These are phyloP conservation scores for Samia ricini DNA, from an alignment of 1,140 invertebrate genomes.

Conservation along the genomic window DNA sequence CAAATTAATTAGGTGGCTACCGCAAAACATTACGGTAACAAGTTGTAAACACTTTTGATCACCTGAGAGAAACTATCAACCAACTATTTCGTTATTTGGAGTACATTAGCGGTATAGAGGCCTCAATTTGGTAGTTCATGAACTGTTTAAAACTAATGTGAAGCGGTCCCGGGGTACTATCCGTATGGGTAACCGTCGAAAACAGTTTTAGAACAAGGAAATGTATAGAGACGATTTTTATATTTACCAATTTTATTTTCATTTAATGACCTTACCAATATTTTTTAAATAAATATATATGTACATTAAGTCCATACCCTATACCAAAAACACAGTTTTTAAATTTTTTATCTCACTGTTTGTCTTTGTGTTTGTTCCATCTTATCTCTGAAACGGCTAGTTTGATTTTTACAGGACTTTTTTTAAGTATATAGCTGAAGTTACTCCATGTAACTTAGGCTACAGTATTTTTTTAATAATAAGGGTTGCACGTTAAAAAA, in stretches of 20 bases:
- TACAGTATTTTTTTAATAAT: too few relatives aligned
- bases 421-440: too few relatives aligned
- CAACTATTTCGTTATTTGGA: constrained; percentile 23
- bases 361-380: too few relatives aligned
- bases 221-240: constrained; percentile 2
- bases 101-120: constrained; percentile 28
- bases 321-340: too few relatives aligned
- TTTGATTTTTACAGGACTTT: too few relatives aligned
- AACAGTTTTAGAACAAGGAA: constrained; percentile 13
- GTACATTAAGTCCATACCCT: too few relatives aligned
- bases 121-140: constrained; percentile 31
- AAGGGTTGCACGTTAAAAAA: too few relatives aligned
- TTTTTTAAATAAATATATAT: too few relatives aligned
- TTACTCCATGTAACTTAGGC: too few relatives aligned
- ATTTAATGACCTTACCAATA: too few relatives aligned
- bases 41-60: constrained; percentile 6
- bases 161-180: constrained; percentile 18
- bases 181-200: constrained; percentile 19
- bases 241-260: background rate
- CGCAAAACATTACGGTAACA: background rate
- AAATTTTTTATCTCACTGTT: too few relatives aligned
- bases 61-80: constrained; percentile 19
- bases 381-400: too few relatives aligned
- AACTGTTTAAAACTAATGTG: constrained; percentile 32
- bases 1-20: background rate